Conservation (phyloP, 2,888 invertebrate species). For the Nowickia ferox region DNA sequence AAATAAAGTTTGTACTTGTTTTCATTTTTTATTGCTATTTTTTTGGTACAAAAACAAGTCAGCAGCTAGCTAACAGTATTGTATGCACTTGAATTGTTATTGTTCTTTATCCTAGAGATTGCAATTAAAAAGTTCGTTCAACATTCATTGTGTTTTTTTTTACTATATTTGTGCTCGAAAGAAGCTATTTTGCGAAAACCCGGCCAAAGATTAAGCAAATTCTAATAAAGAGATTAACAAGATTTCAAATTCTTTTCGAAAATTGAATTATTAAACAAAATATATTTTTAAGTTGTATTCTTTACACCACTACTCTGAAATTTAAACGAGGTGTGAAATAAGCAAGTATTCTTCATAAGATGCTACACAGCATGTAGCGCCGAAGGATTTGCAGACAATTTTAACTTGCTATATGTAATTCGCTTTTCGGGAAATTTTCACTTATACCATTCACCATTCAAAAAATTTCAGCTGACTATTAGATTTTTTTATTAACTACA, state of each 20-base stretch:
- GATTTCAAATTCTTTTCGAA: not conserved
- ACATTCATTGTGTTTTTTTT: slow-evolving; percentile 39
- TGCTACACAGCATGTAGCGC: no score
- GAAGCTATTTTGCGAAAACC: slow-evolving; percentile 31
- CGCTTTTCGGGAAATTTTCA: no score
- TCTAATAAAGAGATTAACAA: not conserved
- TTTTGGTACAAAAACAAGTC: slow-evolving; percentile 32
- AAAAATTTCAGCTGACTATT: no score
- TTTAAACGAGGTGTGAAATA: no score
- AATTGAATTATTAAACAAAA: not conserved
- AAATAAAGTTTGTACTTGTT: not conserved
- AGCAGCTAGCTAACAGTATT: slow-evolving; percentile 54
- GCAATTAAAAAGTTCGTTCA: slow-evolving; percentile 69
- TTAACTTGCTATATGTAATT: no score
- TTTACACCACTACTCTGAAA: not conserved
- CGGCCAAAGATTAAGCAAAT: slow-evolving; percentile 20
- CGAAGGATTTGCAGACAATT: no score
- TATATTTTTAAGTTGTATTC: not conserved
- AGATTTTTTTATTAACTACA: no score
- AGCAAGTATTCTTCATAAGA: no score
- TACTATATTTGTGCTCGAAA: slow-evolving; percentile 46
- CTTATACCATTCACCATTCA: no score
- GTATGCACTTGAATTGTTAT: slow-evolving; percentile 70
- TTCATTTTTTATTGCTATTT: slow-evolving; percentile 30
- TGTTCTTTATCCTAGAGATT: slow-evolving; percentile 63